Evolutionary conservation across 2,888 invertebrate genomes (phyloP).

Genomic region (Synergus laeviventris): DNA sequence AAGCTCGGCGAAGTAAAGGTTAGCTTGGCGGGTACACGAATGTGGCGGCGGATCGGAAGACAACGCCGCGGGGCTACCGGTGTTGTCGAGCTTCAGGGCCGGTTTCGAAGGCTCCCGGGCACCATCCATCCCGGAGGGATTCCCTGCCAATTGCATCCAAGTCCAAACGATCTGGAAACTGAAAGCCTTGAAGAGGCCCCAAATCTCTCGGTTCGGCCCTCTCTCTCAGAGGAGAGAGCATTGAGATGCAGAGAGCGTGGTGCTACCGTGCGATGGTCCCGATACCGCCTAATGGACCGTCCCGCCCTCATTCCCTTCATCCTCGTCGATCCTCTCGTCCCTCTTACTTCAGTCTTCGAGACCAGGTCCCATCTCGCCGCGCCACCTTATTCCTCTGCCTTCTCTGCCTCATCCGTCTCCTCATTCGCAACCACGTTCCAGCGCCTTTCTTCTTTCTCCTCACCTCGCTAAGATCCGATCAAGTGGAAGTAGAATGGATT

Average conservation of each 20-base stretch:
- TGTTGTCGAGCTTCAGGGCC: slow-evolving; percentile 69
- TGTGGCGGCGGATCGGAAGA: slow-evolving; percentile 65
- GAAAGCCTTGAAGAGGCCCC: slow-evolving; percentile 53
- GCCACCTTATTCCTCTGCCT: slow-evolving; percentile 58
- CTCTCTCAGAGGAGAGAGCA: slow-evolving; percentile 61
- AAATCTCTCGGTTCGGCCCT: slow-evolving; percentile 63
- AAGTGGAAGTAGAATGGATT: neutral
- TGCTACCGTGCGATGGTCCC: slow-evolving; percentile 76
- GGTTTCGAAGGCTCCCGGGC: slow-evolving; percentile 51
- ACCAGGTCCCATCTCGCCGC: slow-evolving; percentile 51
- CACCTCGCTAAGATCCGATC: neutral
- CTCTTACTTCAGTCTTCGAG: slow-evolving; percentile 58
- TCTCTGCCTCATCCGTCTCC: slow-evolving; percentile 48
- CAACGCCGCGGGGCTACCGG: slow-evolving; percentile 72
- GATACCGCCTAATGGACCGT: slow-evolving; percentile 76
- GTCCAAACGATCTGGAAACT: slow-evolving; percentile 42
- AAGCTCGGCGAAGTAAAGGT: slow-evolving; percentile 37
- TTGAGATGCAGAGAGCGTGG: slow-evolving; percentile 76
- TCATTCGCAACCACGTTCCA: slow-evolving; percentile 37
- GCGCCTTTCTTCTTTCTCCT: neutral
- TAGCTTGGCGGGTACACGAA: slow-evolving; percentile 36
- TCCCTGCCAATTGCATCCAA: slow-evolving; percentile 41
- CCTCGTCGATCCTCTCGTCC: slow-evolving; percentile 54
- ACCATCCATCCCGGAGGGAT: slow-evolving; percentile 58
- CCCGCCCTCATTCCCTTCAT: slow-evolving; percentile 69